Conservation (phyloP, 2,888 invertebrate species). For the Mimumesa dahlbomi region DNA sequence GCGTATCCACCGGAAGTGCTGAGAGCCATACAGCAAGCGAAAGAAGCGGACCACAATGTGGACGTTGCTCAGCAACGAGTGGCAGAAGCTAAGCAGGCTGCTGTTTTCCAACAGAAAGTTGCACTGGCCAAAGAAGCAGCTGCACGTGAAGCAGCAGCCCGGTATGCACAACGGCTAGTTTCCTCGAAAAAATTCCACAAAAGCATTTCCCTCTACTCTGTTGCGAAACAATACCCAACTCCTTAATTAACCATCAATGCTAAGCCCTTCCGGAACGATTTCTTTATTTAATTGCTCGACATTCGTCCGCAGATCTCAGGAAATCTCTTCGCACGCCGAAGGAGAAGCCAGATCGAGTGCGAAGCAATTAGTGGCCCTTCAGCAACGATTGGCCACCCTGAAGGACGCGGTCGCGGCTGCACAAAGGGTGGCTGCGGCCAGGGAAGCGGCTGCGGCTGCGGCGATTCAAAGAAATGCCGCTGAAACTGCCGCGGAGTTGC, state of each 20-base stretch:
- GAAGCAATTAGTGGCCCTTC: constrained; percentile 84
- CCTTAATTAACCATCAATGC: too few species aligned
- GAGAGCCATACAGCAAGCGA: constrained; percentile 87
- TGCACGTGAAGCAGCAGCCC: constrained; percentile 80
- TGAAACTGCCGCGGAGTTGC: constrained; percentile 86
- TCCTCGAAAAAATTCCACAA: neutral
- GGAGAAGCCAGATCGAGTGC: constrained; percentile 79
- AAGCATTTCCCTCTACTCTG: neutral
- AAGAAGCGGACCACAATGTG: constrained; percentile 87
- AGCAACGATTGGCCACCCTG: constrained; percentile 86
- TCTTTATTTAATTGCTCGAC: too few species aligned
- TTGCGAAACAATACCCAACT: neutral
- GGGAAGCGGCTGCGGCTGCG: constrained; percentile 87
- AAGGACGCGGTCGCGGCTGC: constrained; percentile 87
- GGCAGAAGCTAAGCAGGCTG: constrained; percentile 87
- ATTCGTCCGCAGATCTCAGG: constrained; percentile 77
- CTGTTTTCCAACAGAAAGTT: constrained; percentile 86
- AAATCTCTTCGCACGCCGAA: constrained; percentile 74
- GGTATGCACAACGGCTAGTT: constrained; percentile 59
- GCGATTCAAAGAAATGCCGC: constrained; percentile 87
- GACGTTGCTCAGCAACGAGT: constrained; percentile 88
- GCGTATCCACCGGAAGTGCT: constrained; percentile 85
- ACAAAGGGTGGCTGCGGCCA: constrained; percentile 87
- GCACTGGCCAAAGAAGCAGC: constrained; percentile 89
- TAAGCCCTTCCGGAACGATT: too few species aligned